Conservation (phyloP, 2,888 invertebrate species). For the Trichacis sp. region DNA sequence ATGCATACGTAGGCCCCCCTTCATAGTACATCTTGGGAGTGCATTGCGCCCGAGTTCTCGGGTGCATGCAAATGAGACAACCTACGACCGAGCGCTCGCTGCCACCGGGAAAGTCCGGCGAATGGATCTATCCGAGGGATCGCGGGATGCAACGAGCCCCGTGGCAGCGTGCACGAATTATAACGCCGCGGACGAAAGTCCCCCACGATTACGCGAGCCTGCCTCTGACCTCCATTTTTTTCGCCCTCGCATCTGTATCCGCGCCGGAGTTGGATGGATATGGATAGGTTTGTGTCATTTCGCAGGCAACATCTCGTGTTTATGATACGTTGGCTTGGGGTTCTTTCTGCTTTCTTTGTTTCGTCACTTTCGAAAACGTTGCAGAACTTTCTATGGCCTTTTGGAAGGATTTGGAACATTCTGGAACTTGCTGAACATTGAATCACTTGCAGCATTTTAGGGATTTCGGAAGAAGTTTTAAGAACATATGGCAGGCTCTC, state of each 20-base stretch:
- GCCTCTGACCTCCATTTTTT: background rate
- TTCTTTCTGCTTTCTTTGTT: too few species aligned
- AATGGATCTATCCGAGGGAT: conserved; percentile 52
- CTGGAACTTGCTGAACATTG: too few species aligned
- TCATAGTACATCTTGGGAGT: conserved; percentile 25
- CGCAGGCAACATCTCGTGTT: too few species aligned
- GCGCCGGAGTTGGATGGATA: conserved; percentile 15
- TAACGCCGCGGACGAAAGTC: background rate
- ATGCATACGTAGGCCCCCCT: conserved; percentile 19
- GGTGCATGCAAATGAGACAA: conserved; percentile 64
- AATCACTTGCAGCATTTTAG: too few species aligned
- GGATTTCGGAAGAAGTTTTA: too few species aligned
- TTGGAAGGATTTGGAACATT: too few species aligned
- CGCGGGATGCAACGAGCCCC: conserved; percentile 4
- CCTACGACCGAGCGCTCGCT: conserved; percentile 57
- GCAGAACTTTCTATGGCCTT: too few species aligned
- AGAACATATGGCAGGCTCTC: too few species aligned
- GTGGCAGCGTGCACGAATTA: conserved; percentile 15
- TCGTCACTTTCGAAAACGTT: too few species aligned
- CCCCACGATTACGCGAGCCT: background rate
- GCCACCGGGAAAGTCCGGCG: conserved; percentile 55
- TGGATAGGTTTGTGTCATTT: too few species aligned
- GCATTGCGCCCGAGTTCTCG: conserved; percentile 43
- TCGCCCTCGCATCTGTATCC: conserved; percentile 29
- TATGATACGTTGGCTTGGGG: too few species aligned